Base-by-base conservation (phyloP, 1,140 invertebrate genomes). In the Formica exsecta region DNA sequence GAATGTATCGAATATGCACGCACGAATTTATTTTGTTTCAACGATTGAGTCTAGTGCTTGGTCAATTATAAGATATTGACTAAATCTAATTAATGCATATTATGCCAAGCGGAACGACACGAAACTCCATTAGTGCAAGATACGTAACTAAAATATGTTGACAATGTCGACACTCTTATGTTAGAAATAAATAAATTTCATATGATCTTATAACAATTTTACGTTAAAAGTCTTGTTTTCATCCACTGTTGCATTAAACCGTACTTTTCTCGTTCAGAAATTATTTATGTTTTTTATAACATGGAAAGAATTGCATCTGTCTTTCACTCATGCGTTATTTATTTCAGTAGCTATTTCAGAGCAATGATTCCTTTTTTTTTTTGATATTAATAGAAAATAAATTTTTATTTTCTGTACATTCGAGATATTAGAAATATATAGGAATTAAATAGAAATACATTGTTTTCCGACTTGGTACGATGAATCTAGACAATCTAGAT, bases 31-130 rank as follows among this genome's bases (percentile, higher is more conserved):
- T 66, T 57, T 81, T 81, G 65, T 71, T 29, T 41, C 54, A 32
- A 19, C 38, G 16, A 68, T 51, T 38, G 44, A 54, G 38, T 41
- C 29, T 6, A 16, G 36, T 32, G 66, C 41, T 61, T 13, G 32
- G 61, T n/a, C 13, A 25, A 13, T 57, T 13, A 1, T 61, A 32
- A n/a, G 25, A 59, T 32, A 71, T 44, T 73, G n/a, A 38, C n/a
- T 73, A 81, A 81, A 61, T 44, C 25, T 73, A 61, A 81, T 61
- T 81, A 81, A 81, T 81, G 66, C 66, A 81, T 73, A 73, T 73
- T 61, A 61, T 2, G 38, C 19, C 66, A 13, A 32, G 79, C 16
- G 11, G 41, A n/a, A 22, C 32, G 36, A 57, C 2, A 22, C n/a
- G 38, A 71, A n/a, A 71, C 25, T 44, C 16, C n/a, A 54, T 70